These are phyloP conservation scores for Therioaphis trifolii DNA, from an alignment of 2,888 invertebrate genomes.

Conservation along the genomic window DNA sequence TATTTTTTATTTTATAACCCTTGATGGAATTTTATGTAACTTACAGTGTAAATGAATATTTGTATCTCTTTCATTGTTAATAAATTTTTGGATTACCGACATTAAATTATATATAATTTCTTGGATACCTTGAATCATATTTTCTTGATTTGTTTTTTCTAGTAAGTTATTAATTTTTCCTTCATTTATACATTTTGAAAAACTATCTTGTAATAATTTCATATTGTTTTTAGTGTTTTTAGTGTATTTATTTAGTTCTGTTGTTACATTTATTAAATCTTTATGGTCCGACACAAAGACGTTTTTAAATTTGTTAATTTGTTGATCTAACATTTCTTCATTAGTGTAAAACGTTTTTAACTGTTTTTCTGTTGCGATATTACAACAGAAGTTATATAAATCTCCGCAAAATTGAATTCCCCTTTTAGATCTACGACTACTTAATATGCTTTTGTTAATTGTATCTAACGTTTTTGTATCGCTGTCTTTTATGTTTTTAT, in stretches of 20 bases:
- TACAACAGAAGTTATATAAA: neutral
- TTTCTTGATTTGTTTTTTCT: too few species aligned
- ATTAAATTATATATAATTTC: too few species aligned
- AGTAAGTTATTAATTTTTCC: neutral
- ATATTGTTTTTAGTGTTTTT: neutral
- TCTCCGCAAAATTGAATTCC: neutral
- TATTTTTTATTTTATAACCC: too few species aligned
- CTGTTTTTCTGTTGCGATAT: slow-evolving; percentile 30
- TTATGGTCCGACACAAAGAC: neutral
- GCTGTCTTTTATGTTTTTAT: neutral
- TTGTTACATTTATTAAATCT: neutral
- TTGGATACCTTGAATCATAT: too few species aligned
- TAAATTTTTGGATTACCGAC: too few species aligned
- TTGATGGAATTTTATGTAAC: too few species aligned
- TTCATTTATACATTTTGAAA: neutral
- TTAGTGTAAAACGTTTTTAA: neutral
- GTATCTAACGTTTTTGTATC: neutral
- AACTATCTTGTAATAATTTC: neutral
- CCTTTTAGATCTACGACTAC: neutral
- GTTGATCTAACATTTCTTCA: neutral
- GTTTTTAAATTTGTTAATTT: neutral
- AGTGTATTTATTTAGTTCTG: neutral
- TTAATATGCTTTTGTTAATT: too few species aligned
- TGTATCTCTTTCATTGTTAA: too few species aligned
- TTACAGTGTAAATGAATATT: too few species aligned